Conservation (phyloP, 2,888 invertebrate species). For the Drosophila pegasa region DNA sequence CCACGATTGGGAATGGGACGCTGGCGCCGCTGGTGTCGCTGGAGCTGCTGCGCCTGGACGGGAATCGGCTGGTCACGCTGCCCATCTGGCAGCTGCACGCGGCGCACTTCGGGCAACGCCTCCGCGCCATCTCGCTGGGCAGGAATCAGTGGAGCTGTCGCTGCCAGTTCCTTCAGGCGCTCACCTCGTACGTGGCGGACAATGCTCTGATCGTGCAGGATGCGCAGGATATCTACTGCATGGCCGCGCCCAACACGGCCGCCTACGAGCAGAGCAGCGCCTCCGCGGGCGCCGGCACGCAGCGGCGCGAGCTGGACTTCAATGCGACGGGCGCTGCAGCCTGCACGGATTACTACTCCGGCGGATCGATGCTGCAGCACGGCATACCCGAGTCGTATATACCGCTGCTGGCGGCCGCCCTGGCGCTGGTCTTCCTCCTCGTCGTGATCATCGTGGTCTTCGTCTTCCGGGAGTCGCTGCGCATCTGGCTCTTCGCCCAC, state of each 20-base stretch:
- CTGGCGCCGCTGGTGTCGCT: conserved; percentile 91
- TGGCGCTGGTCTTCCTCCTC: conserved; percentile 91
- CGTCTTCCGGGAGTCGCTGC: conserved; percentile 93
- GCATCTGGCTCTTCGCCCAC: conserved; percentile 94
- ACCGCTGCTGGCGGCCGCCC: conserved; percentile 92
- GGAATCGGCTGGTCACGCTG: conserved; percentile 92
- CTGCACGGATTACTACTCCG: conserved; percentile 94
- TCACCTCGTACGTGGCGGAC: conserved; percentile 93
- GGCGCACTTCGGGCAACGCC: conserved; percentile 80
- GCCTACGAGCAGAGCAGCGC: conserved; percentile 41
- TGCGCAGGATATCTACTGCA: conserved; percentile 92
- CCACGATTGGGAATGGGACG: conserved; percentile 92
- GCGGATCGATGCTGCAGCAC: conserved; percentile 91
- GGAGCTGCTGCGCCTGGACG: conserved; percentile 92
- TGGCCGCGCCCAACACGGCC: conserved; percentile 85
- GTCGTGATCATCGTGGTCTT: conserved; percentile 91
- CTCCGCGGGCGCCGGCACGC: conserved; percentile 82
- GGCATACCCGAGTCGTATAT: conserved; percentile 93
- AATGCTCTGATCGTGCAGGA: conserved; percentile 93
- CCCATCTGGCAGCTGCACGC: conserved; percentile 90
- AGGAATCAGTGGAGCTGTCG: conserved; percentile 96
- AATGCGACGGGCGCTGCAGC: conserved; percentile 89
- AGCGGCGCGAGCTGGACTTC: conserved; percentile 91
- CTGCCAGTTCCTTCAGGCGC: conserved; percentile 94
- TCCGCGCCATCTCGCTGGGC: conserved; percentile 87